Evolutionary conservation across 2,113 vertebrate species (phyloP).

Genomic region (Nerophis lumbriciformis): DNA sequence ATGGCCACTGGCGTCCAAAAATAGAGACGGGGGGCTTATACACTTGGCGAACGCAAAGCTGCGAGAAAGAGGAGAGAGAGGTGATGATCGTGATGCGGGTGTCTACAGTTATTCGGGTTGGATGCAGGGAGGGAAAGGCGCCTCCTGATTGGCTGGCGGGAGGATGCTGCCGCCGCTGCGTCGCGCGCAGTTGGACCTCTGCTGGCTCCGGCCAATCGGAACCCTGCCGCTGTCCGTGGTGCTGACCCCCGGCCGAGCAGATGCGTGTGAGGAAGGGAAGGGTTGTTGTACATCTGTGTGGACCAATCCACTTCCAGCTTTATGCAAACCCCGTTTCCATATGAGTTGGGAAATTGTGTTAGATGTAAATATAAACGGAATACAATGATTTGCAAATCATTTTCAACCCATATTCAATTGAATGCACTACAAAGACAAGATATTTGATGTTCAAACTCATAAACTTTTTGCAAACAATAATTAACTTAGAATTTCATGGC

Average conservation of each 20-base stretch:
- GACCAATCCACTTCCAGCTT: background rate
- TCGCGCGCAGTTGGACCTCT: constrained; percentile 27
- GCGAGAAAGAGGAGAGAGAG: constrained; percentile 13
- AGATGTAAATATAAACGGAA: no score
- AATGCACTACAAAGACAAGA: no score
- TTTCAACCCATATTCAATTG: no score
- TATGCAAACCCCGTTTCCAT: no score
- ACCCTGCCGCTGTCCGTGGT: constrained; percentile 52
- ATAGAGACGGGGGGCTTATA: constrained; percentile 42
- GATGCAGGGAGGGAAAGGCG: constrained; percentile 41
- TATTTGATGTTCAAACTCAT: no score
- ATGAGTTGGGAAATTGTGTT: no score
- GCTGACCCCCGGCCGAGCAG: constrained; percentile 36
- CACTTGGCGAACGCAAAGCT: constrained; percentile 27
- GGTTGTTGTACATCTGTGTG: constrained; percentile 17
- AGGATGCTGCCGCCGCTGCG: constrained; percentile 3
- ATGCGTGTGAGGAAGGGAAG: constrained; percentile 4
- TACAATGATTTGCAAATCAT: no score
- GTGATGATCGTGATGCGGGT: constrained; percentile 52
- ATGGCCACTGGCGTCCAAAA: constrained; percentile 50
- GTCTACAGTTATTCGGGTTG: constrained; percentile 69
- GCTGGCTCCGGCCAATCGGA: constrained; percentile 22
- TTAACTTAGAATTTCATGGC: no score
- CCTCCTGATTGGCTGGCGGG: constrained; percentile 47
- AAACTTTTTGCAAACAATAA: no score